Conservation (phyloP, 2,113 vertebrate genomes). For the Crypturellus undulatus region DNA sequence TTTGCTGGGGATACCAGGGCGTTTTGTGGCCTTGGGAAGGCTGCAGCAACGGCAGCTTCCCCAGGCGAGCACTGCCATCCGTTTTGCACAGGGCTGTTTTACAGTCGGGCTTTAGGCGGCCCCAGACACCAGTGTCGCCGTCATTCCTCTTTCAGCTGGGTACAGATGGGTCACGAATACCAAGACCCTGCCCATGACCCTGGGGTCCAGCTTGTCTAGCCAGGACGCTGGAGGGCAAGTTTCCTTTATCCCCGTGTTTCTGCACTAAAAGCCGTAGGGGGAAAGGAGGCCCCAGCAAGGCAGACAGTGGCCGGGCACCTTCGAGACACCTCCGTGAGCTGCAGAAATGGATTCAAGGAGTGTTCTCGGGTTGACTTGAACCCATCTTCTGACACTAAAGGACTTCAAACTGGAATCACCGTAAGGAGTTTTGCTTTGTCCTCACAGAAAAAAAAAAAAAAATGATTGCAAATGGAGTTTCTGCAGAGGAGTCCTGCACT, state of each 20-base stretch:
- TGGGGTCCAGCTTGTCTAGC: background rate
- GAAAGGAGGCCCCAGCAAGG: background rate
- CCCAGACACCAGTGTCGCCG: background rate
- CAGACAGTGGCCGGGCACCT: background rate
- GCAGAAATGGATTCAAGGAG: slow-evolving; percentile 6
- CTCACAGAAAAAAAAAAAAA: background rate
- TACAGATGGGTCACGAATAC: background rate
- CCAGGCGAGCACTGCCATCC: background rate
- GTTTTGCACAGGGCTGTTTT: accelerated
- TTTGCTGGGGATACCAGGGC: slow-evolving; percentile 87
- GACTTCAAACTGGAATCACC: slow-evolving; percentile 15
- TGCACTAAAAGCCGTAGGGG: background rate
- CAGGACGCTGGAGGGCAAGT: background rate
- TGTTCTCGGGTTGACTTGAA: slow-evolving; percentile 10
- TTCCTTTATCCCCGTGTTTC: background rate
- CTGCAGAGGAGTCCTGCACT: background rate
- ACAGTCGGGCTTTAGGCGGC: background rate
- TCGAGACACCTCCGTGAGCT: slow-evolving; percentile 2
- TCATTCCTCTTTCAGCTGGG: background rate
- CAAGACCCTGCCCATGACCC: background rate
- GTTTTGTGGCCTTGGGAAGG: slow-evolving; percentile 74
- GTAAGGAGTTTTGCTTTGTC: background rate
- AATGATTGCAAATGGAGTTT: background rate
- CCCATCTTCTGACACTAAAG: background rate
- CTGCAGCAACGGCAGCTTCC: background rate